Evolutionary conservation across 2,113 vertebrate genomes (phyloP).

Genomic region (Vulpes lagopus): DNA sequence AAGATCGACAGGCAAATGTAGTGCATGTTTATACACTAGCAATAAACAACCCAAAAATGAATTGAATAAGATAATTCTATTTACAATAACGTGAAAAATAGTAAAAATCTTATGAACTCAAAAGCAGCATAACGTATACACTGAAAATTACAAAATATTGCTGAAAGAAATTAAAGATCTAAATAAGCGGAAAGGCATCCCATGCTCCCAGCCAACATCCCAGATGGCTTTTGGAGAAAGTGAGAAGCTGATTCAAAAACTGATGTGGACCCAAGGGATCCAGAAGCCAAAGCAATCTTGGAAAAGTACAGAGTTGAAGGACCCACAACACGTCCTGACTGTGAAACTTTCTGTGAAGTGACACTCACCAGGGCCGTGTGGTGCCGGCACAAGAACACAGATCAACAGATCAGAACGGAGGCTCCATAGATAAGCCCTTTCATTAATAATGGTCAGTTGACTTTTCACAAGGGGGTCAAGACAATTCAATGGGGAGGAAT

Average conservation of each 20-base stretch:
- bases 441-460: accelerated
- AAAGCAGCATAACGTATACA: background rate
- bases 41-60: background rate
- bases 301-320: background rate
- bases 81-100: background rate
- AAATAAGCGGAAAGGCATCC: background rate
- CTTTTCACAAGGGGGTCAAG: background rate
- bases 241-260: background rate
- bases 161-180: background rate
- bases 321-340: accelerated
- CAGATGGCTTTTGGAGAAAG: background rate
- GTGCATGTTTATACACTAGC: background rate
- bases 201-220: background rate
- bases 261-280: background rate
- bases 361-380: background rate
- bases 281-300: background rate
- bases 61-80: background rate
- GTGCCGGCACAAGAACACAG: accelerated
- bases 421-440: background rate
- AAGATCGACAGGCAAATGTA: background rate
- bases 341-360: background rate
- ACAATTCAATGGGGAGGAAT: background rate
- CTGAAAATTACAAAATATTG: background rate
- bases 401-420: accelerated
- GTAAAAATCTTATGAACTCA: background rate